Evolutionary conservation across 2,888 invertebrate genomes (phyloP).

Genomic region (Hoplodrina blanda): DNA sequence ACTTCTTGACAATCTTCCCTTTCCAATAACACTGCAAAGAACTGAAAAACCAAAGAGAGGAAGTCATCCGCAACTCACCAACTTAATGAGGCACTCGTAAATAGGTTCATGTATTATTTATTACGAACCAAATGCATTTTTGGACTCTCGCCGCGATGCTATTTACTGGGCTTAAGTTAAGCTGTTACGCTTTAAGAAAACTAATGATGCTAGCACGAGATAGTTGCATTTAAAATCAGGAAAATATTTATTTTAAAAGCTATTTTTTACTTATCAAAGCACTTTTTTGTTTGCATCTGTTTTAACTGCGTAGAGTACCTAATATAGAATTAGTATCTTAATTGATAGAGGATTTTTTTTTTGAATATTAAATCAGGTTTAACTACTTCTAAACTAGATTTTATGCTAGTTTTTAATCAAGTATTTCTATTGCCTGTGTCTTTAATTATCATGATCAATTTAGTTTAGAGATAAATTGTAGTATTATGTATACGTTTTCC

Average conservation of each 20-base stretch:
- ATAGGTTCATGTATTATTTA: slow-evolving; percentile 86
- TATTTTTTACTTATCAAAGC: slow-evolving; percentile 5
- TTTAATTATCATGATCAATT: neutral
- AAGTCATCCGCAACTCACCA: slow-evolving; percentile 74
- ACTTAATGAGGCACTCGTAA: slow-evolving; percentile 83
- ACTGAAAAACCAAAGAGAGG: slow-evolving; percentile 51
- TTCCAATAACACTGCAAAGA: slow-evolving; percentile 17
- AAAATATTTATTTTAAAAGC: slow-evolving; percentile 33
- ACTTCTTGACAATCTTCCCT: too few relatives aligned
- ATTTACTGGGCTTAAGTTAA: slow-evolving; percentile 79
- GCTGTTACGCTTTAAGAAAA: slow-evolving; percentile 71
- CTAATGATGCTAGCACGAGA: slow-evolving; percentile 66
- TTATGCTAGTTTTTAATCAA: slow-evolving; percentile 9
- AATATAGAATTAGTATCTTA: slow-evolving; percentile 3
- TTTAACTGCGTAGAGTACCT: neutral
- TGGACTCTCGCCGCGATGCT: slow-evolving; percentile 78
- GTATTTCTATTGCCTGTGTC: neutral
- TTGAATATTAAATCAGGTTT: slow-evolving; percentile 29
- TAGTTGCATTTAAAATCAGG: slow-evolving; percentile 59
- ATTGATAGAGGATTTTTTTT: slow-evolving; percentile 16
- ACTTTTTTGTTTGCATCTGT: slow-evolving; percentile 21
- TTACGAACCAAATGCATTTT: slow-evolving; percentile 81
- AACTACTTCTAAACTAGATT: slow-evolving; percentile 23
- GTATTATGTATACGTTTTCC: too few relatives aligned
- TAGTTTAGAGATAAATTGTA: neutral